phyloP scores from a whole-genome alignment of 2,797 vertebrate species.

The Uromys caudimaculatus region DNA sequence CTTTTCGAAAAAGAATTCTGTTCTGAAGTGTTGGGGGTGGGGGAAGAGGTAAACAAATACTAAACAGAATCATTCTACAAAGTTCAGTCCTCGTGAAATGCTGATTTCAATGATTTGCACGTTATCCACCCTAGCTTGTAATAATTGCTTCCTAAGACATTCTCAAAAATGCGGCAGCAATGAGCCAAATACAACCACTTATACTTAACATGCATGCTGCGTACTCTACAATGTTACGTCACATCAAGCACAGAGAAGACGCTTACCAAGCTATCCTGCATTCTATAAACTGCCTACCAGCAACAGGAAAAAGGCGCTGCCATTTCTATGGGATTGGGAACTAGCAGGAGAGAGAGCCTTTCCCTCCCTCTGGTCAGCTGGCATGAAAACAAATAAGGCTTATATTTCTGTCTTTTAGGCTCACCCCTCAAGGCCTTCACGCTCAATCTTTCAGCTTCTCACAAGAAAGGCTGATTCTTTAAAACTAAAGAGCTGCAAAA shows the following conservation, averaged over 20 bases:
- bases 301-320: constrained; percentile 77
- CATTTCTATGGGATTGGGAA: constrained; percentile 73
- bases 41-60: constrained; percentile 71
- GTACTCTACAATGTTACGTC: constrained; percentile 81
- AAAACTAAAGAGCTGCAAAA: constrained; percentile 77
- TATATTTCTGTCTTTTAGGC: constrained; percentile 64
- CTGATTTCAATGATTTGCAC: constrained; percentile 64
- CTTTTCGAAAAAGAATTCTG: constrained; percentile 73
- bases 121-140: constrained; percentile 57
- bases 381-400: constrained; percentile 74
- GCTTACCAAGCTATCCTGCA: constrained; percentile 82
- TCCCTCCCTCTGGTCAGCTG: constrained; percentile 70
- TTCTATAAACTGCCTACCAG: constrained; percentile 84
- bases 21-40: constrained; percentile 41
- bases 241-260: constrained; percentile 81
- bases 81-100: constrained; percentile 64
- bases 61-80: constrained; percentile 71
- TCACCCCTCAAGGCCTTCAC: constrained; percentile 72
- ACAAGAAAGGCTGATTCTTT: constrained; percentile 75
- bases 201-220: constrained; percentile 82
- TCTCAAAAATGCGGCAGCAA: constrained; percentile 78
- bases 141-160: constrained; percentile 80
- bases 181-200: constrained; percentile 79
- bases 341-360: constrained; percentile 63
- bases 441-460: constrained; percentile 66